phyloP scores from a whole-genome alignment of 2,797 vertebrate species.

The Amblyraja radiata region DNA sequence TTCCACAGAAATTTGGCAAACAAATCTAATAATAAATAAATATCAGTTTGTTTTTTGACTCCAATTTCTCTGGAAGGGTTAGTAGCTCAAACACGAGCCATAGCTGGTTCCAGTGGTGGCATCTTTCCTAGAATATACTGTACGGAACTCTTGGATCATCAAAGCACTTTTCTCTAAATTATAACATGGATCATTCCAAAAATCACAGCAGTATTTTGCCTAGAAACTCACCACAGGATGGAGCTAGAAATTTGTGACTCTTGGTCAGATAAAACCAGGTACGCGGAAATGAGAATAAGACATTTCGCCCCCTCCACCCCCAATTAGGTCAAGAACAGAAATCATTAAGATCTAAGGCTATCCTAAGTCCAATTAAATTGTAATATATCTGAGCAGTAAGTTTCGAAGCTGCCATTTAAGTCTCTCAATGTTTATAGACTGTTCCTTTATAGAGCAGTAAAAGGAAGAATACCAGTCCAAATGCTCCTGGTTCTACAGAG shows the following conservation, averaged over 20 bases:
- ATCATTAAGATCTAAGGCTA: too few species aligned
- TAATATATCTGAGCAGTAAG: too few species aligned
- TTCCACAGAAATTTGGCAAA: constrained; percentile 32
- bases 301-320: too few species aligned
- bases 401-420: too few species aligned
- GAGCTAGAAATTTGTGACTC: not conserved
- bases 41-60: constrained; percentile 8
- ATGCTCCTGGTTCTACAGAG: too few species aligned
- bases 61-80: constrained; percentile 3
- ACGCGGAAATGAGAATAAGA: too few species aligned
- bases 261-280: not conserved
- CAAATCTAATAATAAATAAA: constrained; percentile 21
- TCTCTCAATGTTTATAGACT: too few species aligned
- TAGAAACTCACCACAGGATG: not conserved
- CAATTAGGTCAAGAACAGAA: too few species aligned
- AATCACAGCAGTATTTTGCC: not conserved
- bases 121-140: not conserved
- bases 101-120: not conserved
- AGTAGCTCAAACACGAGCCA: not conserved
- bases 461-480: too few species aligned
- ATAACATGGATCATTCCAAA: not conserved
- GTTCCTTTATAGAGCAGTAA: too few species aligned
- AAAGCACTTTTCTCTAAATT: not conserved
- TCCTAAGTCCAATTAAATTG: too few species aligned
- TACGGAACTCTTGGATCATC: not conserved